These are phyloP conservation scores for Notodonta ziczac DNA, from an alignment of 2,888 invertebrate genomes.

Conservation along the genomic window DNA sequence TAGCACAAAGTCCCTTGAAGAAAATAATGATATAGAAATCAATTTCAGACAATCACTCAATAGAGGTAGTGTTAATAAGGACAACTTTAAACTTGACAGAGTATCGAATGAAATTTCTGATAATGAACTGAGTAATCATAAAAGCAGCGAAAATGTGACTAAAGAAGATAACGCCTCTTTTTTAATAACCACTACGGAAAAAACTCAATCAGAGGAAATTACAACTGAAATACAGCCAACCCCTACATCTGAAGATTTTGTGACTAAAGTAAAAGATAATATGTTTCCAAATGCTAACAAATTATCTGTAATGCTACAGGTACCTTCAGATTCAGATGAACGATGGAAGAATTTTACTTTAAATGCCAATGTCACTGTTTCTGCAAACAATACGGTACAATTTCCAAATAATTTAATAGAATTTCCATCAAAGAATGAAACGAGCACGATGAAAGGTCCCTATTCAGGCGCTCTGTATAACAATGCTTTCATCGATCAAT, in stretches of 20 bases:
- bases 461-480: constrained; percentile 58
- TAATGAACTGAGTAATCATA: background rate
- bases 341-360: constrained; percentile 51
- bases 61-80: background rate
- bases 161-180: constrained; percentile 6
- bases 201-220: constrained; percentile 15
- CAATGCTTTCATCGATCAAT: constrained; percentile 60
- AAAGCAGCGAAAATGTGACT: background rate
- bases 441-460: constrained; percentile 43
- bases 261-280: constrained; percentile 4
- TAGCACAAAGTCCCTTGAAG: constrained; percentile 1
- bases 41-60: constrained; percentile 5
- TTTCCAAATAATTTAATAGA: constrained; percentile 18
- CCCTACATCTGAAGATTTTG: constrained; percentile 14
- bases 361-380: constrained; percentile 26
- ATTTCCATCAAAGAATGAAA: constrained; percentile 31
- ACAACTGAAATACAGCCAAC: constrained; percentile 15
- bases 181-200: constrained; percentile 7
- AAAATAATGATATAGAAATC: background rate
- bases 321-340: constrained; percentile 37
- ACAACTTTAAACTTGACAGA: background rate
- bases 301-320: constrained; percentile 10
- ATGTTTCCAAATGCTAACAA: background rate
- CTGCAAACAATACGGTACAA: constrained; percentile 16
- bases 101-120: background rate